Percentiles rank a stretch among this genome's conserved stretches.
phyloP scores from a whole-genome alignment of 2,113 vertebrate species.

The Clarias macrocephalus region DNA sequence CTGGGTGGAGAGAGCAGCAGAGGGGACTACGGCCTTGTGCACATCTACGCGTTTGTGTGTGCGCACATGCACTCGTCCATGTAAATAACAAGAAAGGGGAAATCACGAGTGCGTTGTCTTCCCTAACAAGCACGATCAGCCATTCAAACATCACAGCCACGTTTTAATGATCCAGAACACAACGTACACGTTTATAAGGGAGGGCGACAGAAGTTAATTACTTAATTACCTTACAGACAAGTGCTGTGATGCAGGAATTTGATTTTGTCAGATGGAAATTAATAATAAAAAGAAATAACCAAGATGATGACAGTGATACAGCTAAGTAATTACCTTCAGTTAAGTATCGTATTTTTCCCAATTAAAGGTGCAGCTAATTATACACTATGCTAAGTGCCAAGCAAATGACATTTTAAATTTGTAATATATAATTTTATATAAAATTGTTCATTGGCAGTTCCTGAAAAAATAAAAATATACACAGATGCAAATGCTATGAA shows the following conservation, averaged over 20 bases:
- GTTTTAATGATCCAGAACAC: background rate
- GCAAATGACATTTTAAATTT: too few species aligned
- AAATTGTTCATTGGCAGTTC: background rate
- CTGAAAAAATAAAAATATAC: background rate
- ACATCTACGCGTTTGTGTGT: background rate
- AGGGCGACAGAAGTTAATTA: background rate
- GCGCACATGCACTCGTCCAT: background rate
- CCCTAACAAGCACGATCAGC: background rate
- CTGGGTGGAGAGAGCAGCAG: conserved; percentile 60
- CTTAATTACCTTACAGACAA: background rate
- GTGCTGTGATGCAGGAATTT: background rate
- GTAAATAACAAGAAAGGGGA: background rate
- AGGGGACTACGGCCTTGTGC: conserved; percentile 43
- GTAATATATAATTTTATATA: background rate
- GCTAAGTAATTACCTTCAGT: conserved; percentile 9
- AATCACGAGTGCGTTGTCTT: background rate
- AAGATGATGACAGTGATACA: background rate
- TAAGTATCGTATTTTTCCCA: background rate
- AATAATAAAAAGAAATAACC: background rate
- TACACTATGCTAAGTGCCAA: background rate
- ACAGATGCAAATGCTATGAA: background rate
- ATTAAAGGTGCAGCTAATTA: background rate
- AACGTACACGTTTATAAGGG: background rate
- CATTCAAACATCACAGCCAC: background rate
- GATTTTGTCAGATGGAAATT: background rate